Conservation (phyloP, 2,797 vertebrate genomes). For the Cyclopterus lumpus region DNA sequence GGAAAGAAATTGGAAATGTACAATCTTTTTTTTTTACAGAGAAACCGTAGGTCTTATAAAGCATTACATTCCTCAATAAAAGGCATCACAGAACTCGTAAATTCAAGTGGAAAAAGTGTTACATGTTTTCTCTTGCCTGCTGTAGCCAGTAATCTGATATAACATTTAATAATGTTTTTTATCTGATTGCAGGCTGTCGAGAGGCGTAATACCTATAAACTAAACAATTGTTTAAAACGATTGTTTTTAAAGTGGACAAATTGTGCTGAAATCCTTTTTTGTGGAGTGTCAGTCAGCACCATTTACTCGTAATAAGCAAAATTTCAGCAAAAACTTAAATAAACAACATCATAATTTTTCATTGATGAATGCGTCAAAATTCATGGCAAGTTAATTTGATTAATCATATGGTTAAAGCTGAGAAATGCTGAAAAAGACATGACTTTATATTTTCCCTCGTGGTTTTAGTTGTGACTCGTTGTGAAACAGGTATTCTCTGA, state of each 20-base stretch:
- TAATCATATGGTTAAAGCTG: not conserved
- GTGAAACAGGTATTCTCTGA: not conserved
- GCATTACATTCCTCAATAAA: not conserved
- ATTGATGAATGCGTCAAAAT: not conserved
- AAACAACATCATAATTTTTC: not conserved
- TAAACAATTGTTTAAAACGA: not conserved
- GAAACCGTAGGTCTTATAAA: not conserved
- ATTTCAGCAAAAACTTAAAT: not conserved
- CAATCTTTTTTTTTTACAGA: not conserved
- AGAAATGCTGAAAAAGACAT: not conserved
- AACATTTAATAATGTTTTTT: not conserved
- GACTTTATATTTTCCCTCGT: not conserved
- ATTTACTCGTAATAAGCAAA: not conserved
- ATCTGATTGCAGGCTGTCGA: not conserved
- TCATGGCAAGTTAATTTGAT: not conserved
- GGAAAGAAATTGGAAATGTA: not conserved
- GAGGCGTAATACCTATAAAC: not conserved
- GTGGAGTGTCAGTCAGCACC: not conserved
- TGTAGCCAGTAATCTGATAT: not conserved
- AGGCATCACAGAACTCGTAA: not conserved
- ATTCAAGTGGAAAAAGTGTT: not conserved
- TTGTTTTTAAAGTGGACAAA: not conserved
- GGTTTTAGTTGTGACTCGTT: not conserved
- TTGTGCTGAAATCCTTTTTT: not conserved
- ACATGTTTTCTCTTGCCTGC: not conserved